Evolutionary conservation across 35 echinoderm and acorn worm genomes (phyloP).

Genomic region (Eucidaris tribuloides): DNA sequence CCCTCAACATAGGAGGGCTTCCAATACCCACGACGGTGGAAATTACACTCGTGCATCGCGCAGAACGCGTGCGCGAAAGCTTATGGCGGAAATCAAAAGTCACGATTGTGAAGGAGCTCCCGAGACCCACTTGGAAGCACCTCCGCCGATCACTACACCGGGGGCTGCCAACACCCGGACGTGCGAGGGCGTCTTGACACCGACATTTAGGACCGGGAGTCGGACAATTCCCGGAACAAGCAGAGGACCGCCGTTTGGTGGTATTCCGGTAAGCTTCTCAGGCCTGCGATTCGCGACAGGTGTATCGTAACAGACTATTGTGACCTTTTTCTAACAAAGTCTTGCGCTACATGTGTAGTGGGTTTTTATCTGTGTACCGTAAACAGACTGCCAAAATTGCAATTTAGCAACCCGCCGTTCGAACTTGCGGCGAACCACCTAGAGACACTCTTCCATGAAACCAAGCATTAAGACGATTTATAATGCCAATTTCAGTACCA

Average conservation of each 20-base stretch:
- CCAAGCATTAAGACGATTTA: slow-evolving; percentile 9
- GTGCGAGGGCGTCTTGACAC: not conserved
- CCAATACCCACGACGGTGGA: not conserved
- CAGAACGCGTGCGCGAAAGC: slow-evolving; percentile 33
- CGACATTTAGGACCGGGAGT: not conserved
- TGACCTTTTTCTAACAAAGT: slow-evolving; percentile 48
- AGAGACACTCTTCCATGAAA: not conserved
- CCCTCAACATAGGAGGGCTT: slow-evolving; percentile 16
- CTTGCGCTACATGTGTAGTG: slow-evolving; percentile 25
- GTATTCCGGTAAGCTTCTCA: slow-evolving; percentile 14
- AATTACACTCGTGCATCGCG: slow-evolving; percentile 57
- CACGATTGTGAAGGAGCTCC: slow-evolving; percentile 17
- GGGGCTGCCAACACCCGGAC: not conserved
- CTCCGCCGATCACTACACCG: not conserved
- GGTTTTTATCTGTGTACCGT: slow-evolving; percentile 61
- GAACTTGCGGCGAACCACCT: not conserved
- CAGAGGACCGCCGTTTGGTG: not conserved
- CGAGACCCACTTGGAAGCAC: not conserved
- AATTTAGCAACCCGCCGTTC: not conserved
- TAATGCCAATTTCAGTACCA: slow-evolving; percentile 41
- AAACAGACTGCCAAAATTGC: slow-evolving; percentile 24
- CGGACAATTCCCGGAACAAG: not conserved
- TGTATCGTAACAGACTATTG: slow-evolving; percentile 30
- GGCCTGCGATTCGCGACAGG: slow-evolving; percentile 31
- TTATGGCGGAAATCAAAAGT: not conserved